These are phyloP conservation scores for Phyto melanocephala DNA, from an alignment of 2,888 invertebrate species.

Conservation along the genomic window DNA sequence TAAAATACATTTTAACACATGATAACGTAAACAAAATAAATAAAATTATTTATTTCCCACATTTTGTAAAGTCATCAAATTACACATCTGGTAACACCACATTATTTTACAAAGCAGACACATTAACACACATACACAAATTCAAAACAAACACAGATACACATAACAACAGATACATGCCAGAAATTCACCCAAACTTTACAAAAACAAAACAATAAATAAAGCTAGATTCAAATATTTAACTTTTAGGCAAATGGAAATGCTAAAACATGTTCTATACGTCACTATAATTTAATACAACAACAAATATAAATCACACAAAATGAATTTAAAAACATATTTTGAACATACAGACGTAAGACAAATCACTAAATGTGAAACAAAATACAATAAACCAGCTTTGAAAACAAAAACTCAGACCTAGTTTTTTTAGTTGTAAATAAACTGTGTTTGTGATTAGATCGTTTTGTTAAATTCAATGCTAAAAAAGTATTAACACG, in stretches of 20 bases:
- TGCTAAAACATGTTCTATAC: constrained; percentile 8
- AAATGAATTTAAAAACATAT: background rate
- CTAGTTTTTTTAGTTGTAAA: constrained; percentile 49
- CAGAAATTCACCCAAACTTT: background rate
- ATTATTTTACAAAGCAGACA: constrained; percentile 19
- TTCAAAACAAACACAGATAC: background rate
- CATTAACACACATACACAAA: background rate
- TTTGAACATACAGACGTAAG: background rate
- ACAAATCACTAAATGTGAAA: background rate
- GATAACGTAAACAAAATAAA: no score
- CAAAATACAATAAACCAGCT: constrained; percentile 21
- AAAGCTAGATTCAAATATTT: constrained; percentile 11
- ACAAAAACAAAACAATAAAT: constrained; percentile 7
- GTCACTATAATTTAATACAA: constrained; percentile 15
- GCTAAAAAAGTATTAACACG: background rate
- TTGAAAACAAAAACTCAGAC: constrained; percentile 46
- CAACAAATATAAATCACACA: background rate
- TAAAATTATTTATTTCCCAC: no score
- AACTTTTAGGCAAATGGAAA: background rate
- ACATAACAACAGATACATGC: background rate
- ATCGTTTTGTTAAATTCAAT: constrained; percentile 1
- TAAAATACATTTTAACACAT: no score
- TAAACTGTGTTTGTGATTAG: constrained; percentile 37
- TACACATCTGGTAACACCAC: background rate
- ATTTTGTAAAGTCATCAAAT: no score